phyloP scores from a whole-genome alignment of 2,797 vertebrate genomes.

The Pseudomugil tenellus region DNA sequence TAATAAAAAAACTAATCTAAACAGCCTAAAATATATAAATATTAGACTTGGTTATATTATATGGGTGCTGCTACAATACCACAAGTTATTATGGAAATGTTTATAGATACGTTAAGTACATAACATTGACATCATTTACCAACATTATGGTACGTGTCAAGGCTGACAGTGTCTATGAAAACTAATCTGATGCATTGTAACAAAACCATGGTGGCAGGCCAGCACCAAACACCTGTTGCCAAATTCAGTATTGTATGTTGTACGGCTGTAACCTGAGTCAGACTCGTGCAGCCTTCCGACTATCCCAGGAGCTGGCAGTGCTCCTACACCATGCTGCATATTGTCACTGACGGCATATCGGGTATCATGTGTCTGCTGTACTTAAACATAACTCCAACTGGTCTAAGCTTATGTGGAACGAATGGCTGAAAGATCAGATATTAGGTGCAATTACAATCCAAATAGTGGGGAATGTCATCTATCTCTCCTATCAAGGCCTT shows the following conservation, averaged over 20 bases:
- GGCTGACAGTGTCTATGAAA: constrained; percentile 33
- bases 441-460: neutral
- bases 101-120: neutral
- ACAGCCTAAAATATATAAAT: neutral
- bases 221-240: constrained; percentile 69
- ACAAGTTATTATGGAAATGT: too few relatives aligned
- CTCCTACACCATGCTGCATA: constrained; percentile 45
- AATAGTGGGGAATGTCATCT: neutral
- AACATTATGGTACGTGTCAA: constrained; percentile 27
- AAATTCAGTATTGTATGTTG: constrained; percentile 63
- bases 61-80: neutral
- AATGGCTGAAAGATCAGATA: constrained; percentile 5
- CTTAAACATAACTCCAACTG: constrained; percentile 52
- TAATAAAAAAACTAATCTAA: neutral
- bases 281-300: constrained; percentile 34
- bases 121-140: neutral
- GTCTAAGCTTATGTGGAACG: constrained; percentile 5
- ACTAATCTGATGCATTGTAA: constrained; percentile 24
- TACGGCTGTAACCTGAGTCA: constrained; percentile 65
- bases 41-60: neutral
- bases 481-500: neutral
- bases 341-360: constrained; percentile 49
- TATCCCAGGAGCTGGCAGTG: constrained; percentile 25
- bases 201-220: constrained; percentile 35
- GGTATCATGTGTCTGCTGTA: constrained; percentile 48